Percentiles rank a stretch among this genome's conserved stretches.
These are phyloP conservation scores for Subanguina moxae DNA, from an alignment of 1,140 invertebrate genomes.

Conservation along the genomic window DNA sequence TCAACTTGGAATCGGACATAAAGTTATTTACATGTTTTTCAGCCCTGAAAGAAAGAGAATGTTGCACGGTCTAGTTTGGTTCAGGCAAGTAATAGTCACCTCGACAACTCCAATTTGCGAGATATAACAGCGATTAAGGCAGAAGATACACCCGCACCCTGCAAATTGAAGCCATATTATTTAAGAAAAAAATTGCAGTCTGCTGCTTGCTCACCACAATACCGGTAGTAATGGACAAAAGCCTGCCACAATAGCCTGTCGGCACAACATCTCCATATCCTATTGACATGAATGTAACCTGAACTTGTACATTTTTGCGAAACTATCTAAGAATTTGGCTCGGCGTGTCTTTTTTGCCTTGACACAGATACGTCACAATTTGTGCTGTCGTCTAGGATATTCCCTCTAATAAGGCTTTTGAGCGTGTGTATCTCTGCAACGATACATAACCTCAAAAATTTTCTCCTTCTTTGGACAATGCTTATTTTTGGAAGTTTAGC, in stretches of 20 bases:
- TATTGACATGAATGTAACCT: slow-evolving; percentile 60
- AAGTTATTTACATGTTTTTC: slow-evolving; percentile 55
- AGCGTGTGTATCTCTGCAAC: no score
- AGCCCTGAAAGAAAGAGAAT: neutral
- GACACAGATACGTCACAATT: no score
- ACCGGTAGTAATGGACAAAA: slow-evolving; percentile 54
- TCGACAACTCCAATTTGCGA: slow-evolving; percentile 55
- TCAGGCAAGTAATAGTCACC: neutral
- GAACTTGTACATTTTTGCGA: slow-evolving; percentile 6
- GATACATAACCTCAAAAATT: no score
- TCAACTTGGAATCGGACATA: slow-evolving; percentile 60
- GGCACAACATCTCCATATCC: slow-evolving; percentile 57
- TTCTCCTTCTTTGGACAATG: no score
- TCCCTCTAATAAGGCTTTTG: no score
- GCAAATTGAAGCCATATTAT: neutral
- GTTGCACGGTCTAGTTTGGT: no score
- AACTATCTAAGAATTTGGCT: no score
- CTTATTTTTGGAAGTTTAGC: no score
- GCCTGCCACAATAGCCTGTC: slow-evolving; percentile 54
- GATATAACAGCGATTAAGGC: slow-evolving; percentile 59
- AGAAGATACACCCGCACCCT: slow-evolving; percentile 58
- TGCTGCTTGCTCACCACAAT: slow-evolving; percentile 45
- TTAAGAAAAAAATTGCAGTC: neutral
- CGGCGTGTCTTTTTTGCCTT: no score
- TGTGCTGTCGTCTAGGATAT: no score